phyloP scores from a whole-genome alignment of 2,888 invertebrate species.

The Leptinotarsa peninsularis region DNA sequence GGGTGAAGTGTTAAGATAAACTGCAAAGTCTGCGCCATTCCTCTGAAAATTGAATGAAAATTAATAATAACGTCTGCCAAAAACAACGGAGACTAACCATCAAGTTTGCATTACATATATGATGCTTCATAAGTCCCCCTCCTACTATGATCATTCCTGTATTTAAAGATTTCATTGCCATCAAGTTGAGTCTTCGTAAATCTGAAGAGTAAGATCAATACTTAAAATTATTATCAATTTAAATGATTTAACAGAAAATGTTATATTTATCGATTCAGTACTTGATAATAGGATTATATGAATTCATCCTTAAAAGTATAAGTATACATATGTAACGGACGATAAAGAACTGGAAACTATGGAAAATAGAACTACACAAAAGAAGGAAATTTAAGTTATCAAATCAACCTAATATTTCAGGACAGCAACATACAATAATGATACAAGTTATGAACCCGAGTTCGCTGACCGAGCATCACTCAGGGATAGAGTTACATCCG shows the following conservation, averaged over 20 bases:
- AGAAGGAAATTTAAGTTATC: too few relatives aligned
- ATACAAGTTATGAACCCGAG: too few relatives aligned
- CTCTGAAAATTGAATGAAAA: constrained; percentile 68
- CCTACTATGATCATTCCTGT: constrained; percentile 98
- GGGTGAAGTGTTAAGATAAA: constrained; percentile 93
- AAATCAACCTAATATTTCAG: too few relatives aligned
- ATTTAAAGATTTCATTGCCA: constrained; percentile 92
- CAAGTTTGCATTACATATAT: constrained; percentile 98
- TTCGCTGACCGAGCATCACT: too few relatives aligned
- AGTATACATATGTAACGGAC: too few relatives aligned
- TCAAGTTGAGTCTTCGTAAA: constrained; percentile 88
- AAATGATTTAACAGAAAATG: background rate
- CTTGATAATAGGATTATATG: too few relatives aligned
- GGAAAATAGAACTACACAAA: too few relatives aligned
- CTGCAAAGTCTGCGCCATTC: constrained; percentile 96
- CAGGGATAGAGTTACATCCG: too few relatives aligned
- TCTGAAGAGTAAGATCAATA: constrained; percentile 69
- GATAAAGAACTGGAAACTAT: too few relatives aligned
- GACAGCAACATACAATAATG: too few relatives aligned
- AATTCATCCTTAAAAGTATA: too few relatives aligned
- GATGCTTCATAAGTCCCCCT: constrained; percentile 98
- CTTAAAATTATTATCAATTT: constrained; percentile 21
- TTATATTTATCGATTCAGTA: too few relatives aligned
- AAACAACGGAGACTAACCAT: constrained; percentile 75
- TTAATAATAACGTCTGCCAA: constrained; percentile 7